A percentile compares a stretch with the other conserved stretches of the same genome.
Evolutionary conservation across 1,140 invertebrate species (phyloP).

Genomic region (Drosophila obscura): DNA sequence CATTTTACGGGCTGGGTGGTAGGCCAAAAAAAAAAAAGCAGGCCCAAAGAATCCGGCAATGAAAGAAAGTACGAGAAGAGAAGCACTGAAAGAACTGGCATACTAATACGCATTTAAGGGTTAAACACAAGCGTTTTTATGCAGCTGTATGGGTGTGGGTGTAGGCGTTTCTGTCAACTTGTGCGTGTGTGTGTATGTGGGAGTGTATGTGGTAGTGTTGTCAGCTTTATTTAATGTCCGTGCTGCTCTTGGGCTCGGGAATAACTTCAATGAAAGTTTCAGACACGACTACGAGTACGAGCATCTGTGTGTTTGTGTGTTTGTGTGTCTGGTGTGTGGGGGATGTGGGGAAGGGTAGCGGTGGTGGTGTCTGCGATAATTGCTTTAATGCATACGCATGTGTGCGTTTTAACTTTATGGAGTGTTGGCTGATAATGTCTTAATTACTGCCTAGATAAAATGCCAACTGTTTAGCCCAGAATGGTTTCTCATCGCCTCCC

Average conservation of each 20-base stretch:
- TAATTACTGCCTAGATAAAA: constrained; percentile 81
- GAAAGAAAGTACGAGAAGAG: constrained; percentile 23
- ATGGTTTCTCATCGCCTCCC: constrained; percentile 6
- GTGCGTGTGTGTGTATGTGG: constrained; percentile 3
- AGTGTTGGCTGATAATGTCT: constrained; percentile 81
- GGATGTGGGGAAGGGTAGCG: too few relatives aligned
- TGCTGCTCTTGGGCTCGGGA: constrained; percentile 39
- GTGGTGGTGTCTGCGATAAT: constrained; percentile 62
- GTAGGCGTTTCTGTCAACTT: not conserved
- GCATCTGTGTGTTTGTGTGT: not conserved
- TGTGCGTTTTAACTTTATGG: constrained; percentile 81
- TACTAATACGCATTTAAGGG: constrained; percentile 77
- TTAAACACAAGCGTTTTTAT: constrained; percentile 79
- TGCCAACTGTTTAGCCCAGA: constrained; percentile 68
- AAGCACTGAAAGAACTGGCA: constrained; percentile 46
- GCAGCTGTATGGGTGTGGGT: not conserved
- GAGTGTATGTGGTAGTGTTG: constrained; percentile 44
- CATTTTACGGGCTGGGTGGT: constrained; percentile 34
- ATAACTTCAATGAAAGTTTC: constrained; percentile 67
- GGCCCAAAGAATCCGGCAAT: constrained; percentile 9
- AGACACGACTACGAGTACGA: not conserved
- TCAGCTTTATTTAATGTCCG: constrained; percentile 72
- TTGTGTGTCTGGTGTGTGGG: not conserved
- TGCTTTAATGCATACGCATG: constrained; percentile 79
- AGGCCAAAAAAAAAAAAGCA: constrained; percentile 20